These are phyloP conservation scores for Zaprionus ghesquierei DNA, from an alignment of 1,140 invertebrate genomes.

Conservation along the genomic window DNA sequence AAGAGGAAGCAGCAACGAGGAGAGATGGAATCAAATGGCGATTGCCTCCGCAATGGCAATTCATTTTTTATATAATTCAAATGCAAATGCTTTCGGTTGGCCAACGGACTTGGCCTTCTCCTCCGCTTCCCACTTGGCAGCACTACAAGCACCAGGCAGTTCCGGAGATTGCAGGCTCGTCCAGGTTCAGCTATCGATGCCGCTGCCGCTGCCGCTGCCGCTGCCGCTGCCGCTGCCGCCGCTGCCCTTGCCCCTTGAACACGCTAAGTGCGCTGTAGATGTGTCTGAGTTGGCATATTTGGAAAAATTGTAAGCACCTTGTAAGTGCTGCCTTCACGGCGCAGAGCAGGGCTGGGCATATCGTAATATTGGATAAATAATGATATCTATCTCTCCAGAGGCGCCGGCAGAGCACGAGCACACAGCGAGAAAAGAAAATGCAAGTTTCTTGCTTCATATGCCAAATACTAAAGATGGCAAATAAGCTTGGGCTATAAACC, in stretches of 20 bases:
- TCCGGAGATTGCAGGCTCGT: background rate
- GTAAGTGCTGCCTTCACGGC: slow-evolving; percentile 41
- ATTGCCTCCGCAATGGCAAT: slow-evolving; percentile 46
- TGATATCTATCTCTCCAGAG: slow-evolving; percentile 40
- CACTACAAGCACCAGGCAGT: background rate
- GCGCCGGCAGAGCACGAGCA: background rate
- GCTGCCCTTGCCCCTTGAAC: slow-evolving; percentile 15
- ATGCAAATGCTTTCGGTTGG: slow-evolving; percentile 56
- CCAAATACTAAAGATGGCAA: background rate
- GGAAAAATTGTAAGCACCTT: slow-evolving; percentile 75
- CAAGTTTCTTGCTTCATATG: background rate
- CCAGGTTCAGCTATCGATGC: slow-evolving; percentile 43
- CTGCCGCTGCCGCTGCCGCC: slow-evolving; percentile 51
- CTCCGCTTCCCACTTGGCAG: background rate
- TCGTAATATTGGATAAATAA: slow-evolving; percentile 65
- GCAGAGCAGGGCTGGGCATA: no score
- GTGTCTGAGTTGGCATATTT: slow-evolving; percentile 63
- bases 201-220: slow-evolving; percentile 43
- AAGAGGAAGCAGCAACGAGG: background rate
- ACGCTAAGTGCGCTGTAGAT: slow-evolving; percentile 35
- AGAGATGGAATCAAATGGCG: slow-evolving; percentile 54
- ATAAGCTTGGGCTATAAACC: background rate
- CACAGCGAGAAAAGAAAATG: background rate
- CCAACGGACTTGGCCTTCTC: slow-evolving; percentile 7
- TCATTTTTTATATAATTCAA: slow-evolving; percentile 74